Evolutionary conservation across 2,797 vertebrate species (phyloP).

Genomic region (Acrocephalus scirpaceus): DNA sequence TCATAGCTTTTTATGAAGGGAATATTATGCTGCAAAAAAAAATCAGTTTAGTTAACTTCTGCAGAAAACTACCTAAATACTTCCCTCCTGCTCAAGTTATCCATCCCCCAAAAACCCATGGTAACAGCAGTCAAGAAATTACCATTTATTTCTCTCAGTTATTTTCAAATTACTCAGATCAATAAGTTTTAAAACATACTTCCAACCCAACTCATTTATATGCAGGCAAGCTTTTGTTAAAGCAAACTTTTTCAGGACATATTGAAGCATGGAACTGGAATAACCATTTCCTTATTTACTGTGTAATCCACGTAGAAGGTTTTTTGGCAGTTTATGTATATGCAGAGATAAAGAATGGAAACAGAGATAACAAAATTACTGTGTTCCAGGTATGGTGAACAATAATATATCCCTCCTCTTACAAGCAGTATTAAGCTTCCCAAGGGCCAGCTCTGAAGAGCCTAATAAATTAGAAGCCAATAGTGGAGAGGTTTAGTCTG

Average conservation of each 20-base stretch:
- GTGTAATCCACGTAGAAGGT: neutral
- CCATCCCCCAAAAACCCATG: neutral
- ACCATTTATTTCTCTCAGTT: neutral
- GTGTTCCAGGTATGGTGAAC: neutral
- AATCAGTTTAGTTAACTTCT: neutral
- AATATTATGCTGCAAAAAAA: neutral
- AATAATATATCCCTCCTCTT: neutral
- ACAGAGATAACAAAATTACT: neutral
- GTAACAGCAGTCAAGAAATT: neutral
- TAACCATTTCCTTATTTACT: constrained; percentile 6
- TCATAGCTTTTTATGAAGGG: neutral
- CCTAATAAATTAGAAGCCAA: neutral
- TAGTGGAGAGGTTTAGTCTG: neutral
- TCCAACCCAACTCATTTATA: neutral
- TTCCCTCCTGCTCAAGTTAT: neutral
- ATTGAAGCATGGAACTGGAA: neutral
- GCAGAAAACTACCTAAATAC: neutral
- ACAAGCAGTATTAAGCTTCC: neutral
- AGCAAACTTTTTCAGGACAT: constrained; percentile 7
- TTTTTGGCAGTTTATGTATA: neutral
- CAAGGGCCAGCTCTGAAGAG: neutral
- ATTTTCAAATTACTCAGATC: neutral
- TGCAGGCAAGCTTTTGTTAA: neutral
- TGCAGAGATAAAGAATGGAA: neutral
- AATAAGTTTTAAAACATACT: neutral